A percentile compares a stretch with the other conserved stretches of the same genome.
Evolutionary conservation across 2,113 vertebrate genomes (phyloP).

Genomic region (Mirza zaza): DNA sequence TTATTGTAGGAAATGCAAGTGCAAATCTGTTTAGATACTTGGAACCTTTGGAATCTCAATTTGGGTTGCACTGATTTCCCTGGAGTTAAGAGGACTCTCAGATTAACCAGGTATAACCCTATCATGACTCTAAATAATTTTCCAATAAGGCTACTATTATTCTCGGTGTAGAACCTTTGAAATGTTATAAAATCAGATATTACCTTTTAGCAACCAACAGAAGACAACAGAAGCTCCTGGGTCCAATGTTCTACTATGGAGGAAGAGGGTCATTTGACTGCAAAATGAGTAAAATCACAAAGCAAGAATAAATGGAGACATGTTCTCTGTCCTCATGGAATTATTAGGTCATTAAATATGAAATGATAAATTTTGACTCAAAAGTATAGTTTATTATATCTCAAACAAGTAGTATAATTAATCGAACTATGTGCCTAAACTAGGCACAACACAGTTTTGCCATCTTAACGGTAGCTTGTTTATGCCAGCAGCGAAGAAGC

Average conservation of each 20-base stretch:
- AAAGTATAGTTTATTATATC: too few relatives aligned
- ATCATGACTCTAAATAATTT: not conserved
- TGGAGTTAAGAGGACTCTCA: not conserved
- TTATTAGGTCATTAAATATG: too few relatives aligned
- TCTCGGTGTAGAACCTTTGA: not conserved
- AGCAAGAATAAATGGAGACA: not conserved
- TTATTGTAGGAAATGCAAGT: slow-evolving; percentile 8
- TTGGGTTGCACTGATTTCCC: not conserved
- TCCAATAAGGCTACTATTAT: not conserved
- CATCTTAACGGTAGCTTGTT: too few relatives aligned
- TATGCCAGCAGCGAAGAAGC: too few relatives aligned
- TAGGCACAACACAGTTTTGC: too few relatives aligned
- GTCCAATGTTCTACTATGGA: not conserved
- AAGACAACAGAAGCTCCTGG: not conserved
- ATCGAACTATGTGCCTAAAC: too few relatives aligned
- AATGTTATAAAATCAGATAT: not conserved
- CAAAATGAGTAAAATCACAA: not conserved
- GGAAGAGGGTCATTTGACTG: not conserved
- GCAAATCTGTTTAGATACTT: not conserved
- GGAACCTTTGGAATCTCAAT: not conserved
- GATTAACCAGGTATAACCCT: not conserved
- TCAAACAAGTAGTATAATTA: too few relatives aligned
- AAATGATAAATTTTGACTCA: too few relatives aligned
- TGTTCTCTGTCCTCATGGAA: not conserved
- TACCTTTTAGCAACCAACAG: not conserved